A percentile compares a stretch with the other conserved stretches of the same genome.
These are phyloP conservation scores for Protophormia terraenovae DNA, from an alignment of 2,888 invertebrate genomes.

Conservation along the genomic window DNA sequence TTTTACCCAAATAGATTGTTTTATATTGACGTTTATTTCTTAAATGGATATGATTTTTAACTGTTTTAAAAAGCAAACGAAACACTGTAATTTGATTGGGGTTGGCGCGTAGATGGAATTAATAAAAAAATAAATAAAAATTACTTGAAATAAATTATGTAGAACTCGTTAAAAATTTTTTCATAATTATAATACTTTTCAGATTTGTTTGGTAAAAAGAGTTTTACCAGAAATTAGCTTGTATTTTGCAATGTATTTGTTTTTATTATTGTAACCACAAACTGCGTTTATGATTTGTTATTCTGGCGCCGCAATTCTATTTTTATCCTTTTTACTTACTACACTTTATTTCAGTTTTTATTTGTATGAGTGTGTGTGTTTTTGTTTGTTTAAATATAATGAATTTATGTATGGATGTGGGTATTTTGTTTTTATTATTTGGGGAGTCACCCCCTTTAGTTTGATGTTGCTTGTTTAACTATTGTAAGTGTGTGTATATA, in stretches of 20 bases:
- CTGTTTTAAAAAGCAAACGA: no score
- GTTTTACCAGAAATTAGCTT: slow-evolving; percentile 33
- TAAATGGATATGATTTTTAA: no score
- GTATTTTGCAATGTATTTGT: slow-evolving; percentile 9
- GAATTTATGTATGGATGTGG: background rate
- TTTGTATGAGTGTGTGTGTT: background rate
- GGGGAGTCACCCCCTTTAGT: background rate
- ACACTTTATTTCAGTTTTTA: slow-evolving; percentile 14
- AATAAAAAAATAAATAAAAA: slow-evolving; percentile 4
- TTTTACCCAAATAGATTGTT: no score
- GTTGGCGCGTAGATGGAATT: background rate
- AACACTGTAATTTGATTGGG: no score
- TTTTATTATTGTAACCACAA: slow-evolving; percentile 36
- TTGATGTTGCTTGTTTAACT: background rate
- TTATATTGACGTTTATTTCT: no score
- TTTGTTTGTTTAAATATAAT: background rate
- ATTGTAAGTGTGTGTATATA: slow-evolving; percentile 1
- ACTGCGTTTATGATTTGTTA: slow-evolving; percentile 54
- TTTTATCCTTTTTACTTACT: slow-evolving; percentile 25
- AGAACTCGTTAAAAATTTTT: slow-evolving; percentile 32
- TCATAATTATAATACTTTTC: slow-evolving; percentile 39
- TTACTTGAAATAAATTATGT: slow-evolving; percentile 26
- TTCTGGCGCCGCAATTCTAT: slow-evolving; percentile 34
- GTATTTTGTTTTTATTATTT: slow-evolving; percentile 1
- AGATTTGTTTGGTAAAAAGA: slow-evolving; percentile 26